Percentiles rank a stretch among this genome's conserved stretches.
Evolutionary conservation across 2,113 vertebrate genomes (phyloP).

Genomic region (Physeter macrocephalus): DNA sequence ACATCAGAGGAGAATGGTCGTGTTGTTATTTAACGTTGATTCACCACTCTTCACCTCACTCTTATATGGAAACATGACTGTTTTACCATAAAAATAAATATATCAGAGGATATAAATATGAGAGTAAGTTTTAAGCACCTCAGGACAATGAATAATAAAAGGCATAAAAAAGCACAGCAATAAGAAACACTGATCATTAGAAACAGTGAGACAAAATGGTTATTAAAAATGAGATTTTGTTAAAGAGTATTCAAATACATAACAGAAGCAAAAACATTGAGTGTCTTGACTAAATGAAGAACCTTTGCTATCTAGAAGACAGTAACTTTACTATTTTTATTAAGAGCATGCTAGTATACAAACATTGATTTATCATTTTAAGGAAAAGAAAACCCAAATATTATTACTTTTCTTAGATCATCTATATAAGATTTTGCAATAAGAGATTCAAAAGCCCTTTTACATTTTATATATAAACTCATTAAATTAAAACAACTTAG

Average conservation of each 20-base stretch:
- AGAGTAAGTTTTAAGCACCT: not conserved
- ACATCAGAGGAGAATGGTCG: not conserved
- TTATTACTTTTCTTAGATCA: not conserved
- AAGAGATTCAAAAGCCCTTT: not conserved
- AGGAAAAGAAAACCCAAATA: not conserved
- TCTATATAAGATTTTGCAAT: not conserved
- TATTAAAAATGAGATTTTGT: not conserved
- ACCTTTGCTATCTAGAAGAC: not conserved
- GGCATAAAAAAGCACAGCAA: not conserved
- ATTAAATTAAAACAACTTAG: not conserved
- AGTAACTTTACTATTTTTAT: not conserved
- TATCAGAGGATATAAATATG: not conserved
- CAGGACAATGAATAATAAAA: not conserved
- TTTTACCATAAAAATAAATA: not conserved
- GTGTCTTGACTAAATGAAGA: not conserved
- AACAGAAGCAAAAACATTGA: not conserved
- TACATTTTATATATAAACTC: not conserved
- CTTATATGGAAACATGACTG: not conserved
- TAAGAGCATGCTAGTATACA: not conserved
- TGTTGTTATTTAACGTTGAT: not conserved
- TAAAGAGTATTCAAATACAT: not conserved
- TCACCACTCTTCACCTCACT: not conserved
- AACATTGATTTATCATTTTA: not conserved
- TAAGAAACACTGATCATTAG: not conserved
- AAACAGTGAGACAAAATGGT: not conserved